Percentiles rank a stretch among this genome's conserved stretches.
These are phyloP conservation scores for Cetonia aurata DNA, from an alignment of 2,888 invertebrate species.

Conservation along the genomic window DNA sequence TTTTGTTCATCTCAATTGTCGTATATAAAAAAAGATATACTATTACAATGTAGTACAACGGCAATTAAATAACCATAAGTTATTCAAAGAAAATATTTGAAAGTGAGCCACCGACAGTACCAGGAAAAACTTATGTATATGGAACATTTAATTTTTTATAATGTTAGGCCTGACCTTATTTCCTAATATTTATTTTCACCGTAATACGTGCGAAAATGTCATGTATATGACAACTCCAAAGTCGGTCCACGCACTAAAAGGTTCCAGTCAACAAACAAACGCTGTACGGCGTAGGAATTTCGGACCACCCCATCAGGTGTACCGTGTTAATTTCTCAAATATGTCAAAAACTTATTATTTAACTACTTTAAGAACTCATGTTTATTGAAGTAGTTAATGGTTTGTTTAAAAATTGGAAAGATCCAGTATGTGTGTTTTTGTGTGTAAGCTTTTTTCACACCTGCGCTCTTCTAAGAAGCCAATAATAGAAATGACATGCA, in stretches of 20 bases:
- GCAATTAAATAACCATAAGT: neutral
- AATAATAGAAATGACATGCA: slow-evolving; percentile 53
- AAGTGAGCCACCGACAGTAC: neutral
- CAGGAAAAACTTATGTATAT: neutral
- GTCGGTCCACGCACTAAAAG: slow-evolving; percentile 44
- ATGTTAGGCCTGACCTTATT: slow-evolving; percentile 29
- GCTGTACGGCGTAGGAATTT: slow-evolving; percentile 38
- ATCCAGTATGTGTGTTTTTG: slow-evolving; percentile 47
- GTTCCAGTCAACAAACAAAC: slow-evolving; percentile 44
- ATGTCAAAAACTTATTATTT: slow-evolving; percentile 51
- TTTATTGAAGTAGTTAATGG: slow-evolving; percentile 59
- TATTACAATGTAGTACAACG: no score
- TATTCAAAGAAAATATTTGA: no score
- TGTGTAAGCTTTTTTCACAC: slow-evolving; percentile 58
- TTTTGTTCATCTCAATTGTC: no score
- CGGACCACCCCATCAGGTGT: slow-evolving; percentile 44
- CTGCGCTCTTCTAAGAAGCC: slow-evolving; percentile 59
- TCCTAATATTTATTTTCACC: slow-evolving; percentile 42
- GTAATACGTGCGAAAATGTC: slow-evolving; percentile 45
- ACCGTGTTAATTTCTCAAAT: slow-evolving; percentile 47
- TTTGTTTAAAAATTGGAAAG: slow-evolving; percentile 58
- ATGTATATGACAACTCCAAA: slow-evolving; percentile 37
- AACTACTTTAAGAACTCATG: slow-evolving; percentile 50
- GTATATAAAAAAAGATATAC: no score
- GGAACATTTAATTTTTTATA: slow-evolving; percentile 13